These are phyloP conservation scores for Sylvilagus floridanus DNA, from an alignment of 2,797 vertebrate genomes.

Conservation along the genomic window DNA sequence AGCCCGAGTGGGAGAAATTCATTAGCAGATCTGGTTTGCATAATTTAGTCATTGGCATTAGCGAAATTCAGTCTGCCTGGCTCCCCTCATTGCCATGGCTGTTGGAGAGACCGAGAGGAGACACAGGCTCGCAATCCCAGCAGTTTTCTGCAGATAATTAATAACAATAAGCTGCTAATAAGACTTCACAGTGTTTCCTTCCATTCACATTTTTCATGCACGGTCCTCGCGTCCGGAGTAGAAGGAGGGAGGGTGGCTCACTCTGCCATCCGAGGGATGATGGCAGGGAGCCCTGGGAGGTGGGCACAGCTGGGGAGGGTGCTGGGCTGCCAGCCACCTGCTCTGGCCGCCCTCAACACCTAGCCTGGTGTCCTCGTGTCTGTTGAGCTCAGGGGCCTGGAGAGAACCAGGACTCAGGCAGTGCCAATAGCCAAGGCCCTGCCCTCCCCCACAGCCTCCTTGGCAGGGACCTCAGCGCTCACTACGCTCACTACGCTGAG, in stretches of 20 bases:
- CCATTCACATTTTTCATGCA: neutral
- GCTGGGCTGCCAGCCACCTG: neutral
- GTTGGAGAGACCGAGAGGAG: neutral
- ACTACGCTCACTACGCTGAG: neutral
- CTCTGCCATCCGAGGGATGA: neutral
- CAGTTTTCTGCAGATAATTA: conserved; percentile 12
- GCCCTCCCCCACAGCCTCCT: neutral
- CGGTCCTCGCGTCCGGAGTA: neutral
- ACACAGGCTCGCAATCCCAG: neutral
- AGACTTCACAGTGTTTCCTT: neutral
- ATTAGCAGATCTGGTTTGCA: conserved; percentile 36
- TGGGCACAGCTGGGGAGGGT: neutral
- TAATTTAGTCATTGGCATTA: conserved; percentile 53
- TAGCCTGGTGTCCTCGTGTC: accelerated
- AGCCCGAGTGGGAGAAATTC: conserved; percentile 17
- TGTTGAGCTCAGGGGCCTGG: neutral
- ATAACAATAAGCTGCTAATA: conserved; percentile 1
- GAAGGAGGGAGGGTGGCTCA: neutral
- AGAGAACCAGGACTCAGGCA: neutral
- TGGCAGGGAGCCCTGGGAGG: neutral
- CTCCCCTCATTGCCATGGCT: neutral
- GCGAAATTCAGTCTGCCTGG: conserved; percentile 45
- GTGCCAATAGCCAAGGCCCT: neutral
- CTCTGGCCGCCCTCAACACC: neutral
- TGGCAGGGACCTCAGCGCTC: neutral